Evolutionary conservation across 2,797 vertebrate species (phyloP), one percentile per base, ranked within the genome.

Genomic region (Esox lucius): DNA sequence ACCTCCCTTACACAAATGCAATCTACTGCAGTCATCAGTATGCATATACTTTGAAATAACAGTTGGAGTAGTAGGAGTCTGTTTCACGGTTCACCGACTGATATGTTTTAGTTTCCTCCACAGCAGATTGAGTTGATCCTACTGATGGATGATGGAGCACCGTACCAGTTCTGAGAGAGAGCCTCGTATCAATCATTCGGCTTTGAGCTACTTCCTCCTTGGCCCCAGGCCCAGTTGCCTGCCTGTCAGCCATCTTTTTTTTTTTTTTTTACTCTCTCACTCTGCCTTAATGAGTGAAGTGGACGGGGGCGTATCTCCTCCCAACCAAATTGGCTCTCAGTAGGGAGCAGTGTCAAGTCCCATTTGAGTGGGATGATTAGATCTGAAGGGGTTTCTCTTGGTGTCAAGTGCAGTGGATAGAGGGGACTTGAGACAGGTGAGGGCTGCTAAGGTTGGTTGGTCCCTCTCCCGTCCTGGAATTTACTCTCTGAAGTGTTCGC

Each of bases 21-120:
- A 61, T 74, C 68, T 76, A 73, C 33, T 62, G 39, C 68, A 61
- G 73, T 78, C 75, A 73, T 68, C 66, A 71, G 70, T 51, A 70
- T 73, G 59, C 68, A 49, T 76, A 68, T 72, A 15, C 6, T 80
- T 79, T 76, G 69, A 72, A 56, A 72, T 78, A 75, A 78, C 74
- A 71, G 75, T 68, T 72, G 56, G 56, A 19, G 67, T 65, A 81
- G 56, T 74, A 67, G 76, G 65, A 76, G 68, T 73, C 42, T 22
- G 78, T 75, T 83, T 77, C 72, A 72, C 28, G 22, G 70, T 66
- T 71, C 39, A 61, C 49, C 76, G 76, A 77, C 73, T 75, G 75
- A 82, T 79, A 70, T 73, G 68, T 65, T 78, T 73, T 62, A 61
- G 65, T 72, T 78, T 53, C 22, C 19, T 22, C 73, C 26, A 49